These are phyloP conservation scores for Psettodes erumei DNA, from an alignment of 2,113 vertebrate genomes.

Conservation along the genomic window DNA sequence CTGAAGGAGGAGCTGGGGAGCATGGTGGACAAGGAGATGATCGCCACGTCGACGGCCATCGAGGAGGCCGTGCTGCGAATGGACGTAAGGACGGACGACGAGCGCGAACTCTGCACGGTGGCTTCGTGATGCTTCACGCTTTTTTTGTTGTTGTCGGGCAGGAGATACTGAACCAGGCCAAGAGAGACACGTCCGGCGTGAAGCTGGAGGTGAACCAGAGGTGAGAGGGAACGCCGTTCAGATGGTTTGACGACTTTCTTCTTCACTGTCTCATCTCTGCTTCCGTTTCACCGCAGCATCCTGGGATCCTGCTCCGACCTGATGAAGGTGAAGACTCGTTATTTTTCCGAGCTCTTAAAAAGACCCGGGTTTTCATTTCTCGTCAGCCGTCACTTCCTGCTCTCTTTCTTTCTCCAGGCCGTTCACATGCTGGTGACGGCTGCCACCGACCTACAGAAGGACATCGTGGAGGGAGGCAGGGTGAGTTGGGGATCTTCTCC, in stretches of 20 bases:
- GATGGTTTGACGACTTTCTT: neutral
- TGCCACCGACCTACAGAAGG: slow-evolving; percentile 93
- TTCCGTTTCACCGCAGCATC: slow-evolving; percentile 82
- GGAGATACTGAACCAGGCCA: slow-evolving; percentile 94
- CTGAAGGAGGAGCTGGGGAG: slow-evolving; percentile 91
- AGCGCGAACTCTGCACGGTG: fast-evolving
- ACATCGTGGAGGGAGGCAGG: slow-evolving; percentile 95
- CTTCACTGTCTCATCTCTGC: neutral
- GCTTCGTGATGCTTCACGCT: neutral
- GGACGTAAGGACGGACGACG: slow-evolving; percentile 82
- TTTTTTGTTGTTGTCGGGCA: slow-evolving; percentile 55
- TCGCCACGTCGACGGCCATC: slow-evolving; percentile 88
- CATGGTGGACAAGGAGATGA: slow-evolving; percentile 96
- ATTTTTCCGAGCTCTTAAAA: too few relatives aligned
- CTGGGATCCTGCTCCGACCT: slow-evolving; percentile 94
- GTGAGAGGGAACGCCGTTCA: slow-evolving; percentile 72
- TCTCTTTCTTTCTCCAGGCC: slow-evolving; percentile 77
- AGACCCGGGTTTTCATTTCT: neutral
- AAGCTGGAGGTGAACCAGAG: slow-evolving; percentile 96
- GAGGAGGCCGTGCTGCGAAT: slow-evolving; percentile 90
- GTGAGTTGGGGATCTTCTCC: slow-evolving; percentile 77
- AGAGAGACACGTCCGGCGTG: slow-evolving; percentile 87
- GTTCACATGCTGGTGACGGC: slow-evolving; percentile 91
- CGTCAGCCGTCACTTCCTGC: too few relatives aligned
- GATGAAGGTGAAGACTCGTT: slow-evolving; percentile 84